Conservation (phyloP, 2,113 vertebrate genomes). For the Ceyx cyanopectus region DNA sequence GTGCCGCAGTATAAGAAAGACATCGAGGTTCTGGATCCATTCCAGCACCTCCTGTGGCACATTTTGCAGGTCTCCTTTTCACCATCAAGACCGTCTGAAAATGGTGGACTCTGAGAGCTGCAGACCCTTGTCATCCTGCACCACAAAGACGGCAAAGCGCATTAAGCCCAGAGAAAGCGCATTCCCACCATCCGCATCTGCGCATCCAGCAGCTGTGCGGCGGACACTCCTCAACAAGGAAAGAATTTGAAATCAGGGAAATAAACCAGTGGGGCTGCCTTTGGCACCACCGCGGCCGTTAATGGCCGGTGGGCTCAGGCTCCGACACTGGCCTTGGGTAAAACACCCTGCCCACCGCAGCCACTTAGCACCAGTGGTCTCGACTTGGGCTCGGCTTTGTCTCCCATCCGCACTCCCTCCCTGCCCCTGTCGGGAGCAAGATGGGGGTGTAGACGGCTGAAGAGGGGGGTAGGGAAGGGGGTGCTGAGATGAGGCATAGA, state of each 20-base stretch:
- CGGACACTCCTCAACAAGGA: too few relatives aligned
- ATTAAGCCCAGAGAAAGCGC: accelerated
- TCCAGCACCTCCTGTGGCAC: too few relatives aligned
- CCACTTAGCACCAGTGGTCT: too few relatives aligned
- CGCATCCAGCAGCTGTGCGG: too few relatives aligned
- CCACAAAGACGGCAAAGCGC: accelerated
- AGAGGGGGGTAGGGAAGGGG: too few relatives aligned
- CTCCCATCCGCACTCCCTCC: neutral
- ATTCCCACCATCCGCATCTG: neutral
- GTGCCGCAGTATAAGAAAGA: too few relatives aligned
- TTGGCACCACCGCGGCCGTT: too few relatives aligned
- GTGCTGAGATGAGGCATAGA: neutral
- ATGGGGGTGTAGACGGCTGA: too few relatives aligned
- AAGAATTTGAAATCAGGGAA: neutral
- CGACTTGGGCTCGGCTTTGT: neutral
- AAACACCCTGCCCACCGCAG: neutral
- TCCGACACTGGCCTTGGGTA: neutral
- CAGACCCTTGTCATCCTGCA: accelerated
- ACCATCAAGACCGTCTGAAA: too few relatives aligned
- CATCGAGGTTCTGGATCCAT: too few relatives aligned
- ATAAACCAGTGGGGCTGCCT: neutral
- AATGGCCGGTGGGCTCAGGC: too few relatives aligned
- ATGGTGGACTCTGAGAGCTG: accelerated
- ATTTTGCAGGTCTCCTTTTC: too few relatives aligned
- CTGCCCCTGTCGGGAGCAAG: neutral